These are phyloP conservation scores for Ichneumon xanthorius DNA, from an alignment of 2,888 invertebrate species.

Conservation along the genomic window DNA sequence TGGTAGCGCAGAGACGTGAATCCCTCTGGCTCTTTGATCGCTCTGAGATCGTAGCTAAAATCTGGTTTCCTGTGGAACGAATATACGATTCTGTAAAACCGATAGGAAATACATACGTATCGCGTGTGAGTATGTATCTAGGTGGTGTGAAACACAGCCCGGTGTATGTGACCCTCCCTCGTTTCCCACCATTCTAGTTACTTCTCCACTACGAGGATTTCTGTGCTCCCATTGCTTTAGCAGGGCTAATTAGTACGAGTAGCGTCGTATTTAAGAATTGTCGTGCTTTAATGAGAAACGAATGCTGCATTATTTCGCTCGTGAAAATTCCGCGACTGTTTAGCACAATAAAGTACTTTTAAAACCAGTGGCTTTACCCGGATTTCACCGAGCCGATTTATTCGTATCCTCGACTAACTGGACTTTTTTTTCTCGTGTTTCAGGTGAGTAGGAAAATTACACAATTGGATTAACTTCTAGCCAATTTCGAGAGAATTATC, in stretches of 20 bases:
- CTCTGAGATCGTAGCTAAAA: no score
- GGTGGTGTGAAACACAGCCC: not conserved
- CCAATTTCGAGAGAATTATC: not conserved
- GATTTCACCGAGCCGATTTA: not conserved
- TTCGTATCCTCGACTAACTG: not conserved
- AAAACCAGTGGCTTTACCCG: not conserved
- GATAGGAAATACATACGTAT: not conserved
- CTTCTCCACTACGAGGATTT: not conserved
- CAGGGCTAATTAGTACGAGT: conserved; percentile 4
- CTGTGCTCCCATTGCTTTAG: not conserved
- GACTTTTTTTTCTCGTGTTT: not conserved
- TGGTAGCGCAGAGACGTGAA: no score
- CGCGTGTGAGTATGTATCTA: not conserved
- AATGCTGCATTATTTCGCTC: conserved; percentile 12
- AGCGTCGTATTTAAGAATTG: not conserved
- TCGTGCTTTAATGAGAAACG: not conserved
- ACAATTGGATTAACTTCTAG: not conserved
- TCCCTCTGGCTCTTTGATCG: no score
- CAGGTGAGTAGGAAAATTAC: conserved; percentile 3
- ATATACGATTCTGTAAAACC: no score
- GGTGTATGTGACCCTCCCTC: not conserved
- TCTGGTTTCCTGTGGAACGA: no score
- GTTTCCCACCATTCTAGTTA: not conserved
- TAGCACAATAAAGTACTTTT: not conserved
- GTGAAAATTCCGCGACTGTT: conserved; percentile 2